Evolutionary conservation across 2,888 invertebrate species (phyloP), one percentile per base, ranked within the genome.

Genomic region (Agrochola circellaris): DNA sequence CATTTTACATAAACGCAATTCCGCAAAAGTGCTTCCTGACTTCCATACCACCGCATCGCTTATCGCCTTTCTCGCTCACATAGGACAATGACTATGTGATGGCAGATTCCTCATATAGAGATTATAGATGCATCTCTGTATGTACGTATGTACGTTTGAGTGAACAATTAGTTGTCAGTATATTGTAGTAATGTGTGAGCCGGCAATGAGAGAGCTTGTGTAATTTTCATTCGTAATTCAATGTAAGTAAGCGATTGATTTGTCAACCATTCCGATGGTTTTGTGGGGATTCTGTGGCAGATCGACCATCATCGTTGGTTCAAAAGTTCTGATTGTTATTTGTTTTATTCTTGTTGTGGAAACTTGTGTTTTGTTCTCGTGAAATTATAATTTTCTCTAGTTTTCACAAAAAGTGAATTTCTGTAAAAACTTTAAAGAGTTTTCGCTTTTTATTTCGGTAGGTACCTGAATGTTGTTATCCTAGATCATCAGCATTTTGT

Each of bases 121-220:
- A 67, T 38, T 42, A 79, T 62, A 69, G 65, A 70, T 69, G 68
- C 84, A 64, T 78, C 56, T 67, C 26, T 51, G 68, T 61, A 64
- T 72, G 60, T 61, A 30, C 51, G 67, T 80, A 34, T 65, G 54
- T 82, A 23, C 73, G 85, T 83, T 67, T 58, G 82, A 61, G 60
- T 48, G n/a, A 69, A 78, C 80, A 83, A 83, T 83, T 83, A 83
- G 68, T 65, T 54, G 30, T 61, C 54, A 30, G 45, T 76, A 54
- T 82, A 65, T 74, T 83, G 85, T 85, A 83, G 83, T 83, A 54
- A 78, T 83, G 82, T 68, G 67, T 74, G 68, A 68, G 61, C 78
- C 58, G 6, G 78, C 85, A 13, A 58, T 74, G 82, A 15, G 68
- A 68, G 83, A 61, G 70, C 79, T 65, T 54, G 86, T 83, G 73